phyloP scores from a whole-genome alignment of 2,797 vertebrate species.

The Apogon talboti region DNA sequence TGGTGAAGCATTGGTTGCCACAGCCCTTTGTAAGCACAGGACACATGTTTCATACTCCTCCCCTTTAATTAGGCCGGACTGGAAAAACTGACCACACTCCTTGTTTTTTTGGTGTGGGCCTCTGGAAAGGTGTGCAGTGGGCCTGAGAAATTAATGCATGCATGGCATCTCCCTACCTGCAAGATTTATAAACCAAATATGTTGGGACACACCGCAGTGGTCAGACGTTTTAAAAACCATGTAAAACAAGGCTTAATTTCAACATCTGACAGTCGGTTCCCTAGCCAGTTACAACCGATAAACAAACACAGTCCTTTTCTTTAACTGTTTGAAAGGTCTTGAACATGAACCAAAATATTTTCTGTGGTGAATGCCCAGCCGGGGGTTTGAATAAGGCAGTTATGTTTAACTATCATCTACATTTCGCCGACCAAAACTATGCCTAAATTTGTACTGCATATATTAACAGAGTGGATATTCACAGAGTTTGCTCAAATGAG shows the following conservation, averaged over 20 bases:
- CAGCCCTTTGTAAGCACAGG: slow-evolving; percentile 73
- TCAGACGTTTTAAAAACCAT: slow-evolving; percentile 69
- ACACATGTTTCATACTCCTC: slow-evolving; percentile 73
- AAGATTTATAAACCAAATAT: slow-evolving; percentile 76
- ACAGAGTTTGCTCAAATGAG: slow-evolving; percentile 36
- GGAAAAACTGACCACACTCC: slow-evolving; percentile 78
- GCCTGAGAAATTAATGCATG: slow-evolving; percentile 71
- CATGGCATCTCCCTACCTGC: slow-evolving; percentile 76
- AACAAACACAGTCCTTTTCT: slow-evolving; percentile 71
- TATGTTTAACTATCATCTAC: slow-evolving; percentile 54
- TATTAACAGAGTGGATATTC: slow-evolving; percentile 63
- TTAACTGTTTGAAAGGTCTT: slow-evolving; percentile 71
- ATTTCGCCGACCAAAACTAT: slow-evolving; percentile 56
- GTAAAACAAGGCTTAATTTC: slow-evolving; percentile 70
- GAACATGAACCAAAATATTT: slow-evolving; percentile 75
- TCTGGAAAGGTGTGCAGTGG: slow-evolving; percentile 76
- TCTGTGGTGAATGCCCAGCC: slow-evolving; percentile 62
- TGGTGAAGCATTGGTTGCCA: slow-evolving; percentile 64
- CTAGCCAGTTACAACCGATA: slow-evolving; percentile 71
- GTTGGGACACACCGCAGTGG: slow-evolving; percentile 63
- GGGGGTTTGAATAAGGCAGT: slow-evolving; percentile 59
- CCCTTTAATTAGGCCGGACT: slow-evolving; percentile 77
- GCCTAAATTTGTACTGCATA: slow-evolving; percentile 65
- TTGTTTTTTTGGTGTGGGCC: slow-evolving; percentile 61
- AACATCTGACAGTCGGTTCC: slow-evolving; percentile 71